Percentiles rank a stretch among this genome's conserved stretches.
phyloP scores from a whole-genome alignment of 1,140 invertebrate species.

The Panagrolaimus sp. region DNA sequence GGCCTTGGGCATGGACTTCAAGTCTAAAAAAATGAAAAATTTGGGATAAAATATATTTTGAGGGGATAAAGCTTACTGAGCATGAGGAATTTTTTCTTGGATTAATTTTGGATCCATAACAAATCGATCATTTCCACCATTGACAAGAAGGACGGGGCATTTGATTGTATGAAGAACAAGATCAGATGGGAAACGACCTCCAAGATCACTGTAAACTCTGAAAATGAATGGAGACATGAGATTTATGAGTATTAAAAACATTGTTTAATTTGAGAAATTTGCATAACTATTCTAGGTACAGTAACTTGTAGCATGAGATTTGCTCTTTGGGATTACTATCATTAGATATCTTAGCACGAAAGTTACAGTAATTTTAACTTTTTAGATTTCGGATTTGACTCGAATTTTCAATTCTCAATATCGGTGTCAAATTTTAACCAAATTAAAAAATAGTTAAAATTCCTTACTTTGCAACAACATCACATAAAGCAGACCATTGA shows the following conservation, averaged over 20 bases:
- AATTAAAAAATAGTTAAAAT: too few species aligned
- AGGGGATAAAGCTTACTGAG: constrained; percentile 27
- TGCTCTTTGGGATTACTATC: too few species aligned
- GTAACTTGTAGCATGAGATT: too few species aligned
- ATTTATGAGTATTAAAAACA: too few species aligned
- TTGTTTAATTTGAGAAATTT: too few species aligned
- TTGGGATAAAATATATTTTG: background rate
- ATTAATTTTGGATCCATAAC: constrained; percentile 52
- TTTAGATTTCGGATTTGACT: too few species aligned
- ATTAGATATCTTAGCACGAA: too few species aligned
- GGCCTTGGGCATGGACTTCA: constrained; percentile 54
- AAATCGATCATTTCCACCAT: constrained; percentile 53
- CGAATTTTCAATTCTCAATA: too few species aligned
- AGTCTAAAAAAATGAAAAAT: constrained; percentile 45
- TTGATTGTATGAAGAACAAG: constrained; percentile 44
- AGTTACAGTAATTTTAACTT: too few species aligned
- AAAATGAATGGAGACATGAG: too few species aligned
- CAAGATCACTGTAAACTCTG: constrained; percentile 54
- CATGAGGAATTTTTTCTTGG: constrained; percentile 42
- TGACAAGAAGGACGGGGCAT: constrained; percentile 51
- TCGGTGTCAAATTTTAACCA: too few species aligned
- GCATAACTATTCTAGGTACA: too few species aligned
- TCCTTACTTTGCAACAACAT: constrained; percentile 53
- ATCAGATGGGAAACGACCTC: constrained; percentile 56
- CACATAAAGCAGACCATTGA: constrained; percentile 59